phyloP scores from a whole-genome alignment of 2,888 invertebrate species.

The Pediacus dermestoides region DNA sequence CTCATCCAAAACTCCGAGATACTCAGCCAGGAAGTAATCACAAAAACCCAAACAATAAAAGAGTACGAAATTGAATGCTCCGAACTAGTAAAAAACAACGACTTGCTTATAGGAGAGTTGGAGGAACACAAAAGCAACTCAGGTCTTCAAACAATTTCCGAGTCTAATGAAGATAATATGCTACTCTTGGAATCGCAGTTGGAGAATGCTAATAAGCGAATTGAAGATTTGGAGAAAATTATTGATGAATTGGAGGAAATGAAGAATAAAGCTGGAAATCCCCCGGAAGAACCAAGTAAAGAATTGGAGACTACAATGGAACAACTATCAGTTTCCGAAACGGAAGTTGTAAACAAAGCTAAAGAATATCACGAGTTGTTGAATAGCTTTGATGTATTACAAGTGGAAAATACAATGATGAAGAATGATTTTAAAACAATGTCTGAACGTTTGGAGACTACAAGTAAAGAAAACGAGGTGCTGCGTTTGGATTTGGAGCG shows the following conservation, averaged over 20 bases:
- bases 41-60: constrained; percentile 46
- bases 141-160: constrained; percentile 68
- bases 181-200: constrained; percentile 62
- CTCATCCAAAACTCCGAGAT: constrained; percentile 44
- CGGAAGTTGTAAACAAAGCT: constrained; percentile 19
- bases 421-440: constrained; percentile 47
- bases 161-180: constrained; percentile 68
- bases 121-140: constrained; percentile 60
- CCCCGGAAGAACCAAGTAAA: constrained; percentile 8
- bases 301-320: constrained; percentile 13
- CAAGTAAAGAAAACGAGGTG: constrained; percentile 37
- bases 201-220: constrained; percentile 50
- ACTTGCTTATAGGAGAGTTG: constrained; percentile 64
- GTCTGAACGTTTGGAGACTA: constrained; percentile 53
- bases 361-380: constrained; percentile 37
- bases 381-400: constrained; percentile 29
- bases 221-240: constrained; percentile 47
- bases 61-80: constrained; percentile 58
- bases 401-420: constrained; percentile 28
- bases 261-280: constrained; percentile 7
- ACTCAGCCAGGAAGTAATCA: constrained; percentile 43
- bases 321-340: constrained; percentile 12
- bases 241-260: constrained; percentile 8
- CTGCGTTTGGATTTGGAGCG: constrained; percentile 50
- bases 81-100: constrained; percentile 69